Percentiles rank a stretch among this genome's conserved stretches.
Conservation (phyloP, 2,888 invertebrate species). For the Chaitophorus viminalis region DNA sequence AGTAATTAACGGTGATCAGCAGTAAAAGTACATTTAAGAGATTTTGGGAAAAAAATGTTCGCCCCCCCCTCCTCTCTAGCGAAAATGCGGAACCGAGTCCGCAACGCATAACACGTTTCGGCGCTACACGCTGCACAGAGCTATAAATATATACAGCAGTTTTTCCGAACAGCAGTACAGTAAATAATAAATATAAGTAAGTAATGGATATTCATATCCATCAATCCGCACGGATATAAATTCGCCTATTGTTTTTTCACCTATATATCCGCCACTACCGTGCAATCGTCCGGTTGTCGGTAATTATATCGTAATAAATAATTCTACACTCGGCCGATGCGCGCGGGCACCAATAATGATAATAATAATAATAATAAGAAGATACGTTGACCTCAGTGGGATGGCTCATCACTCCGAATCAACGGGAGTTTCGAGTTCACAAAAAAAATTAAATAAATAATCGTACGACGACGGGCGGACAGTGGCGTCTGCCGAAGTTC, state of each 20-base stretch:
- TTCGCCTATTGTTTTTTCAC: background rate
- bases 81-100: conserved; percentile 6
- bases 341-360: background rate
- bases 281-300: background rate
- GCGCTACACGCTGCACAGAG: background rate
- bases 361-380: background rate
- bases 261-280: background rate
- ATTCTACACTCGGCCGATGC: background rate
- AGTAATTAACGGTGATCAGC: background rate
- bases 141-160: no score
- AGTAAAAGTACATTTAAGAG: background rate
- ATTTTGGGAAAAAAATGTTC: background rate
- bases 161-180: background rate
- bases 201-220: background rate
- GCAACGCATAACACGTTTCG: background rate
- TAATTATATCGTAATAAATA: conserved; percentile 10
- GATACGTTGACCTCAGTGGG: conserved; percentile 8
- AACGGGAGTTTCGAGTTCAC: conserved; percentile 7
- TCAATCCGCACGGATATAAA: background rate
- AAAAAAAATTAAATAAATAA: background rate
- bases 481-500: background rate
- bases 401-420: background rate
- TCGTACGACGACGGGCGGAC: background rate
- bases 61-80: background rate
- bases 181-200: no score